Conservation (phyloP, 2,888 invertebrate species). For the Prosapia bicincta region DNA sequence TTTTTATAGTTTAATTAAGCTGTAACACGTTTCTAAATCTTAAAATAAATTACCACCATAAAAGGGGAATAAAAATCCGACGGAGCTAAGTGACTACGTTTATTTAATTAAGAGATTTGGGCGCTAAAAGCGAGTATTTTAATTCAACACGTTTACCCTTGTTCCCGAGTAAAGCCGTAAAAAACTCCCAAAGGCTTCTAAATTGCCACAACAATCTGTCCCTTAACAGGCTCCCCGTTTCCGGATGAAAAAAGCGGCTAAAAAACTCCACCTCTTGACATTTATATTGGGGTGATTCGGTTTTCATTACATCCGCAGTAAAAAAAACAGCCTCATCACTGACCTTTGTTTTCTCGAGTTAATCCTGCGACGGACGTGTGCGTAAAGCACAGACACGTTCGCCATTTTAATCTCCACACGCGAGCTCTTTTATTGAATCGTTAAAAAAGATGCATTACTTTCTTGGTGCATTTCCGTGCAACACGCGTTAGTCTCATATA, state of each 20-base stretch:
- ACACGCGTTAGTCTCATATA: too few relatives aligned
- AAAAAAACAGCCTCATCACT: background rate
- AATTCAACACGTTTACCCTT: background rate
- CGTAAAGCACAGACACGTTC: background rate
- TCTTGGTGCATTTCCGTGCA: too few relatives aligned
- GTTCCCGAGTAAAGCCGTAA: background rate
- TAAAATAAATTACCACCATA: too few relatives aligned
- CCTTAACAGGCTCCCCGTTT: background rate
- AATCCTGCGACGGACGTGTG: too few relatives aligned
- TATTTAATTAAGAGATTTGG: background rate
- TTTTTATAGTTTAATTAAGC: too few relatives aligned
- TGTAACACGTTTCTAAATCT: too few relatives aligned
- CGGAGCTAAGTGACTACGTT: background rate
- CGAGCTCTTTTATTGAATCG: too few relatives aligned
- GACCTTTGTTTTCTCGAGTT: background rate
- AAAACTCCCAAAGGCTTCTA: background rate
- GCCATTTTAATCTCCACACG: too few relatives aligned
- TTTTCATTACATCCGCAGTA: conserved; percentile 10
- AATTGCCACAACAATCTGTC: background rate
- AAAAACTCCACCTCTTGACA: conserved; percentile 22
- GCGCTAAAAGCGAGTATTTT: background rate
- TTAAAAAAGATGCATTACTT: too few relatives aligned
- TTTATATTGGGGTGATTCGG: conserved; percentile 24
- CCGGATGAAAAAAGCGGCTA: conserved; percentile 13
- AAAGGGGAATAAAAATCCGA: too few relatives aligned